Conservation (phyloP, 1,140 invertebrate species). For the Pentalonia nigronervosa region DNA sequence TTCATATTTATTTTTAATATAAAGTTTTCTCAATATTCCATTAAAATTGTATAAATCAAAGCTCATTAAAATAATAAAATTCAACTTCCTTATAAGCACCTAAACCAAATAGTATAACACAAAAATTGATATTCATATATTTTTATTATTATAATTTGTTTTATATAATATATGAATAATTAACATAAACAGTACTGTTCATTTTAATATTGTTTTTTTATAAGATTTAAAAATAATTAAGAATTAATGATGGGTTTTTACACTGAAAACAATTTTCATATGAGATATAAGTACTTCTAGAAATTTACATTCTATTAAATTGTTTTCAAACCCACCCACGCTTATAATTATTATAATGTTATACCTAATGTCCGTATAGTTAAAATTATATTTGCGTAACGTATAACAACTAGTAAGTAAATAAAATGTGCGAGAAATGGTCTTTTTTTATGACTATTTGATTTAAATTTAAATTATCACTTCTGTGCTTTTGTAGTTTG, state of each 20-base stretch:
- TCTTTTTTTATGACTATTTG: not conserved
- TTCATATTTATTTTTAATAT: not conserved
- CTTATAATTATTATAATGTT: not conserved
- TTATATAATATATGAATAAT: not conserved
- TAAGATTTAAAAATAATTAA: not conserved
- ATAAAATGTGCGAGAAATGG: not conserved
- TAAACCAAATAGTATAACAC: not conserved
- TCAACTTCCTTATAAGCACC: too few relatives aligned
- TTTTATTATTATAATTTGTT: not conserved
- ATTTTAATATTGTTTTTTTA: not conserved
- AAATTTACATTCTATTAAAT: not conserved
- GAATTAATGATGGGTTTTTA: not conserved
- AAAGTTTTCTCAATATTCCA: not conserved
- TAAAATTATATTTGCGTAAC: not conserved
- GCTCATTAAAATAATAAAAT: too few relatives aligned
- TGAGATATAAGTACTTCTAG: not conserved
- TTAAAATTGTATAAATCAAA: not conserved
- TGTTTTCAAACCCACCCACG: not conserved
- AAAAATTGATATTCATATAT: not conserved
- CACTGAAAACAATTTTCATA: not conserved
- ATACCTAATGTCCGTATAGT: not conserved
- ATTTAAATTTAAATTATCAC: not conserved
- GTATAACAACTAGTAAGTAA: not conserved
- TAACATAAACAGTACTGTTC: not conserved
- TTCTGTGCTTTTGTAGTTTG: not conserved